Conservation (phyloP, 2,797 vertebrate species). For the Anolis apletophallus region DNA sequence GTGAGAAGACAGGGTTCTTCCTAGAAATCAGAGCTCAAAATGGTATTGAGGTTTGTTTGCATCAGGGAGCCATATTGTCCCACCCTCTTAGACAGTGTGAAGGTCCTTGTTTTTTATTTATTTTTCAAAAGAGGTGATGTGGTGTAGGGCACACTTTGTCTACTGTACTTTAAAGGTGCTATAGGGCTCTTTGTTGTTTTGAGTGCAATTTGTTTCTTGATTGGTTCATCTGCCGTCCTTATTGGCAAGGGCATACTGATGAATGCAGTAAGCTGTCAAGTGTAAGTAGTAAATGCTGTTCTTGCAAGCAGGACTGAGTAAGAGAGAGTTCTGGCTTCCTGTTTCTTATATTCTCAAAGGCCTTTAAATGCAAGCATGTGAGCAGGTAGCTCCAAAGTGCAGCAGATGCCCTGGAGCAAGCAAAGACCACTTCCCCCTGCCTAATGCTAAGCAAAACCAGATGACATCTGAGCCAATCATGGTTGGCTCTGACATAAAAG, state of each 20-base stretch:
- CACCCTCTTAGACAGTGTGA: no score
- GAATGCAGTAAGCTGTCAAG: background rate
- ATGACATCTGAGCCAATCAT: slow-evolving; percentile 58
- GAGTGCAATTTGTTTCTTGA: background rate
- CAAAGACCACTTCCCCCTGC: slow-evolving; percentile 42
- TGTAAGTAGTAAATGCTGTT: background rate
- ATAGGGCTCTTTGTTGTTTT: background rate
- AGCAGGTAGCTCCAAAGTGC: slow-evolving; percentile 52
- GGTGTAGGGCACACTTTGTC: no score
- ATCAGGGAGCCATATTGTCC: no score
- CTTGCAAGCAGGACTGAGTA: background rate
- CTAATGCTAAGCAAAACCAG: slow-evolving; percentile 67
- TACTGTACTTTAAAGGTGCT: background rate
- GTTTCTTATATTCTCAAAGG: slow-evolving; percentile 30
- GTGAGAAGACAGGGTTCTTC: no score
- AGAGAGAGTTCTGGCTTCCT: slow-evolving; percentile 17
- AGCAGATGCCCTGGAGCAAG: slow-evolving; percentile 23
- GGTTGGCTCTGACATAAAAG: slow-evolving; percentile 58
- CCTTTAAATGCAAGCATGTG: slow-evolving; percentile 43
- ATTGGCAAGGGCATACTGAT: background rate
- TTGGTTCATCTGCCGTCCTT: background rate
- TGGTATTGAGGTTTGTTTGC: no score
- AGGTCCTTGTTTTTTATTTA: no score
- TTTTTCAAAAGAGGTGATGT: no score
- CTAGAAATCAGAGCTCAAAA: no score